Evolutionary conservation across 2,888 invertebrate species (phyloP).

Genomic region (Herminia tarsipennalis): DNA sequence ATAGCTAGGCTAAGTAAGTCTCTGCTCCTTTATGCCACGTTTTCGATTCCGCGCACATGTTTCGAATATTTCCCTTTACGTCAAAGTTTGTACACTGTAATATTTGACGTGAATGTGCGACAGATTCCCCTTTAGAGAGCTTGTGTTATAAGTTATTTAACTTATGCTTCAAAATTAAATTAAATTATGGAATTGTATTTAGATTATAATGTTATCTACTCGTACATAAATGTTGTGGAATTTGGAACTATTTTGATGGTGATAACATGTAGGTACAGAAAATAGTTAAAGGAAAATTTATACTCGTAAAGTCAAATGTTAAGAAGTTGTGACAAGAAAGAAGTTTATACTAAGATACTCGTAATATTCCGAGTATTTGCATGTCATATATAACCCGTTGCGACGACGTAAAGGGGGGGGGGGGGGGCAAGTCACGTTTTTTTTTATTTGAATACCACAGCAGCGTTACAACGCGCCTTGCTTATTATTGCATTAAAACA

Average conservation of each 20-base stretch:
- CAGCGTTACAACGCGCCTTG: too few relatives aligned
- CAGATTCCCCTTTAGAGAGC: constrained; percentile 4
- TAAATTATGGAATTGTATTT: constrained; percentile 7
- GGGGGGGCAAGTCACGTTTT: too few relatives aligned
- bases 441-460: too few relatives aligned
- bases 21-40: constrained; percentile 22
- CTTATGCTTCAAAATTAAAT: constrained; percentile 4
- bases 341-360: too few relatives aligned
- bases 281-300: neutral
- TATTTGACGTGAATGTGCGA: constrained; percentile 11
- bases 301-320: too few relatives aligned
- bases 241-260: constrained; percentile 6
- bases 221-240: neutral
- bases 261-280: neutral
- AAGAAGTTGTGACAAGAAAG: too few relatives aligned
- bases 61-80: constrained; percentile 24
- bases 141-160: constrained; percentile 18
- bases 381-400: too few relatives aligned
- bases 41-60: constrained; percentile 31
- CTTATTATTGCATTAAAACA: too few relatives aligned
- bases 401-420: too few relatives aligned
- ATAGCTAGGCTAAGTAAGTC: neutral
- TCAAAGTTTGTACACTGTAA: constrained; percentile 15
- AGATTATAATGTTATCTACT: constrained; percentile 6
- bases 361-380: too few relatives aligned